A percentile compares a stretch with the other conserved stretches of the same genome.
Conservation (phyloP, 2,113 vertebrate species). For the Scomber japonicus region DNA sequence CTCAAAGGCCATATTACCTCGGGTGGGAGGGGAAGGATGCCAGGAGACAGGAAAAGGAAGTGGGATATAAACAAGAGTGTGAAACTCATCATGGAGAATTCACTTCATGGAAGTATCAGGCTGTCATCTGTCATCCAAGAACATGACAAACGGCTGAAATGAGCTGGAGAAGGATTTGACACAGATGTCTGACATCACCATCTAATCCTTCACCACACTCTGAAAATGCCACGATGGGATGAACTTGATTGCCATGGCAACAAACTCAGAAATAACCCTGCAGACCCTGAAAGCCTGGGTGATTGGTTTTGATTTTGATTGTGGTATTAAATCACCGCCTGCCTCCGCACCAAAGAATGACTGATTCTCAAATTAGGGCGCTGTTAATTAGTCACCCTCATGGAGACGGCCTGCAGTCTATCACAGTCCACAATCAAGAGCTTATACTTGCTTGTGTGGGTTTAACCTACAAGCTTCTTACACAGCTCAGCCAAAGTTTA, state of each 20-base stretch:
- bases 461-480: slow-evolving; percentile 70
- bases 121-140: slow-evolving; percentile 74
- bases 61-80: slow-evolving; percentile 48
- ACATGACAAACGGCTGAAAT: slow-evolving; percentile 71
- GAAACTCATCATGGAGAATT: slow-evolving; percentile 62
- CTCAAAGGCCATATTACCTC: slow-evolving; percentile 69
- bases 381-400: slow-evolving; percentile 70
- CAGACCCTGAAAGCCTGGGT: slow-evolving; percentile 63
- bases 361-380: slow-evolving; percentile 65
- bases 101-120: slow-evolving; percentile 56
- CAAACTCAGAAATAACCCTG: slow-evolving; percentile 74
- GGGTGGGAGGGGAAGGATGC: slow-evolving; percentile 34
- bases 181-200: slow-evolving; percentile 79
- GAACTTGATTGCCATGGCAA: slow-evolving; percentile 72
- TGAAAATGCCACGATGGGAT: slow-evolving; percentile 53
- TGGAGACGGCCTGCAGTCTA: slow-evolving; percentile 23
- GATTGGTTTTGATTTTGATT: slow-evolving; percentile 76
- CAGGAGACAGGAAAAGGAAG: slow-evolving; percentile 36
- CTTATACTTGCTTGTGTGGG: slow-evolving; percentile 31
- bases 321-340: slow-evolving; percentile 65
- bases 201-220: slow-evolving; percentile 76
- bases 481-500: slow-evolving; percentile 62
- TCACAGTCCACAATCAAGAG: slow-evolving; percentile 65
- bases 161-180: slow-evolving; percentile 78
- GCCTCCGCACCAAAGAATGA: slow-evolving; percentile 50